Percentiles rank a stretch among this genome's conserved stretches.
These are phyloP conservation scores for Callospermophilus lateralis DNA, from an alignment of 2,113 vertebrate species.

Conservation along the genomic window DNA sequence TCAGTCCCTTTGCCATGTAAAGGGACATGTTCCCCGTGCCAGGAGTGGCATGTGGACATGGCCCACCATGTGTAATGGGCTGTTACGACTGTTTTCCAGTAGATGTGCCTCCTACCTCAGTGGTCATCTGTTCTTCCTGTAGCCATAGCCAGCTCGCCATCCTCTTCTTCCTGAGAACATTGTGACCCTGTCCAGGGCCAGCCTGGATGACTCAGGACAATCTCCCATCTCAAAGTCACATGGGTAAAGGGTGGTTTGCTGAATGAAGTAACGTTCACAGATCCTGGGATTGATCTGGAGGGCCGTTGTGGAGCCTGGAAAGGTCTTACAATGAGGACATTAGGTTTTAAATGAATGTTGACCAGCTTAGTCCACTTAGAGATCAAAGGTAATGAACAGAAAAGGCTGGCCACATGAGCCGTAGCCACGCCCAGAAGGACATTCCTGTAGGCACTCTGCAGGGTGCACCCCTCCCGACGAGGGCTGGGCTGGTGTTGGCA, in stretches of 20 bases:
- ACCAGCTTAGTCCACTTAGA: neutral
- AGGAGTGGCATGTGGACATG: neutral
- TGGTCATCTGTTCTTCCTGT: accelerated
- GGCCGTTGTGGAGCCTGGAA: neutral
- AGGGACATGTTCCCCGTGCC: neutral
- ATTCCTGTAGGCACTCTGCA: accelerated
- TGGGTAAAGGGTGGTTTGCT: neutral
- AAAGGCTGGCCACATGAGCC: neutral
- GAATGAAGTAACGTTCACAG: accelerated
- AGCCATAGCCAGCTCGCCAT: neutral
- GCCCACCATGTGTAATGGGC: too few species aligned
- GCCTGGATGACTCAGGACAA: accelerated
- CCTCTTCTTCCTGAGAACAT: too few species aligned
- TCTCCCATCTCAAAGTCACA: neutral
- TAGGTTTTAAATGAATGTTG: neutral
- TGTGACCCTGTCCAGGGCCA: too few species aligned
- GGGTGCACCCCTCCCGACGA: too few species aligned
- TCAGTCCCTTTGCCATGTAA: neutral
- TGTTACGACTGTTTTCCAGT: neutral
- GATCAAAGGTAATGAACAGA: accelerated
- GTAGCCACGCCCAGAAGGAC: accelerated
- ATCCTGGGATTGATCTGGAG: neutral
- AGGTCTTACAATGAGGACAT: neutral
- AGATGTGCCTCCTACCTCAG: neutral
- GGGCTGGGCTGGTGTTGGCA: accelerated